A percentile compares a stretch with the other conserved stretches of the same genome.
Conservation (phyloP, 2,113 vertebrate genomes). For the Electrona antarctica region DNA sequence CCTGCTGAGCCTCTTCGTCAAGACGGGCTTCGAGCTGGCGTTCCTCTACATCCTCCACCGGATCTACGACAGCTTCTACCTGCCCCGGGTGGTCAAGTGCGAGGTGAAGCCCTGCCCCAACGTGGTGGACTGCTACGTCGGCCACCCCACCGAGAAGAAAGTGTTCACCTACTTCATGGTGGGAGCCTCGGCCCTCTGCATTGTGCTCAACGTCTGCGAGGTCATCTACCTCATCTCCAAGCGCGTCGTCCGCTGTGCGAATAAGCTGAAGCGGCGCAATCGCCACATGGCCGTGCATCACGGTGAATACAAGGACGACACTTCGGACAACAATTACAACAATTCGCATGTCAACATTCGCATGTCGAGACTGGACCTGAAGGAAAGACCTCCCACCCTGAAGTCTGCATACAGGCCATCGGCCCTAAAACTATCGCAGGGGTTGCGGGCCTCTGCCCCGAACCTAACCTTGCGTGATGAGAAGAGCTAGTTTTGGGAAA, state of each 20-base stretch:
- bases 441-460: constrained; percentile 75
- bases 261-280: constrained; percentile 42
- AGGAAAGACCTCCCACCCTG: constrained; percentile 34
- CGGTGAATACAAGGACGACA: constrained; percentile 39
- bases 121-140: constrained; percentile 86
- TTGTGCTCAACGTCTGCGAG: constrained; percentile 86
- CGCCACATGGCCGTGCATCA: background rate
- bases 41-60: constrained; percentile 87
- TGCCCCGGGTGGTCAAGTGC: constrained; percentile 85
- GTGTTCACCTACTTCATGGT: constrained; percentile 92
- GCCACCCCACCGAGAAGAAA: constrained; percentile 88
- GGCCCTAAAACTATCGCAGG: constrained; percentile 39
- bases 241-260: constrained; percentile 54
- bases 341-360: too few relatives aligned
- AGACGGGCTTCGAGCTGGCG: constrained; percentile 79
- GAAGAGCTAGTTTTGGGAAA: background rate
- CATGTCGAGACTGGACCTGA: constrained; percentile 11
- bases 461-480: constrained; percentile 55
- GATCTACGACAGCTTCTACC: constrained; percentile 83
- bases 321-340: constrained; percentile 49
- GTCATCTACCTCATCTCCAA: constrained; percentile 85
- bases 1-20: constrained; percentile 84
- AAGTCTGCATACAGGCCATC: constrained; percentile 1
- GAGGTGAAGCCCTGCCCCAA: constrained; percentile 81
- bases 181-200: constrained; percentile 82